Conservation (phyloP, 92 coral and sea anemone species). For the Palythoa caribaeorum region DNA sequence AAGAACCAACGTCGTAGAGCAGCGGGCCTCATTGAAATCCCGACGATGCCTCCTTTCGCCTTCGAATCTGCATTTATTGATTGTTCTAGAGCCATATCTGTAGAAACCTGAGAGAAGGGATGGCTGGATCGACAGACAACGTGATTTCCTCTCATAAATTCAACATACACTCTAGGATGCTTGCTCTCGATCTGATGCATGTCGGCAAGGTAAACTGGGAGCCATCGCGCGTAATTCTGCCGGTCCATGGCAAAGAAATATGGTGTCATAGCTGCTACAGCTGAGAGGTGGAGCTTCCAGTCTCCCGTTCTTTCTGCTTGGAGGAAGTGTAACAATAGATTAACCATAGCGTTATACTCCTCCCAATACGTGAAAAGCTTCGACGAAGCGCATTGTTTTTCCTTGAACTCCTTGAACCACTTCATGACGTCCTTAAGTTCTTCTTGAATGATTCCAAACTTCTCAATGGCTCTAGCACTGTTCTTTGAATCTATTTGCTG, state of each 20-base stretch:
- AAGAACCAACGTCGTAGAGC: not conserved
- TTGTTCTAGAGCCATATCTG: constrained; percentile 50
- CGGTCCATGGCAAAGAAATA: constrained; percentile 56
- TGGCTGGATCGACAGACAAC: constrained; percentile 20
- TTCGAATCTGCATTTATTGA: constrained; percentile 35
- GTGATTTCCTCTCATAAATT: constrained; percentile 39
- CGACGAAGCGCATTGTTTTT: constrained; percentile 39
- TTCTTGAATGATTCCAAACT: not conserved
- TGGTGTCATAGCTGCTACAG: constrained; percentile 30
- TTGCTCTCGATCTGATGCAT: constrained; percentile 39
- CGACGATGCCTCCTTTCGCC: constrained; percentile 28
- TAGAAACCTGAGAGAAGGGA: constrained; percentile 22
- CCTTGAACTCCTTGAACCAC: not conserved
- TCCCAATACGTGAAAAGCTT: constrained; percentile 62
- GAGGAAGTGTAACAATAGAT: not conserved
- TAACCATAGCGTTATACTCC: constrained; percentile 28
- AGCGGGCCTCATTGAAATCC: not conserved
- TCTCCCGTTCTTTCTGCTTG: constrained; percentile 14
- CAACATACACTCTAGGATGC: constrained; percentile 38
- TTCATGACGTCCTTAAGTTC: not conserved
- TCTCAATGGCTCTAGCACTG: no score
- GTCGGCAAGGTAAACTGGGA: constrained; percentile 44
- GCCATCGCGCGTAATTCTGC: constrained; percentile 38
- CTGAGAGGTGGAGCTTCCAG: not conserved
- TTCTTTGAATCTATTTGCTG: no score